These are phyloP conservation scores for Eristalis pertinax DNA, from an alignment of 2,888 invertebrate genomes.

Conservation along the genomic window DNA sequence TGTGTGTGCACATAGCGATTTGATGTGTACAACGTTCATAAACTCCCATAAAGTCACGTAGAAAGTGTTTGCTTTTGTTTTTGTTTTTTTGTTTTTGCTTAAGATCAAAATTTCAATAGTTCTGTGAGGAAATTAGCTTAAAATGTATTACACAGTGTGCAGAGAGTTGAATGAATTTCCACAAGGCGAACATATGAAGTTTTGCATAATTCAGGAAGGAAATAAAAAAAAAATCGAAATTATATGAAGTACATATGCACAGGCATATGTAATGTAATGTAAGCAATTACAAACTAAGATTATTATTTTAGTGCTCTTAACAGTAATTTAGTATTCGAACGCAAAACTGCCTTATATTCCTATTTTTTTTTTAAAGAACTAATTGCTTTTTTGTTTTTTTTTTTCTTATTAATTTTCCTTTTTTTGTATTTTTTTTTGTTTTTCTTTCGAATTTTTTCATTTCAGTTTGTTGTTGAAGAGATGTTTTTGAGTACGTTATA, in stretches of 20 bases:
- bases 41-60: background rate
- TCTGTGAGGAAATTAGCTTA: slow-evolving; percentile 40
- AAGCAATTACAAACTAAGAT: slow-evolving; percentile 52
- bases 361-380: slow-evolving; percentile 39
- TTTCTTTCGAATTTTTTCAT: too few species aligned
- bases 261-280: slow-evolving; percentile 19
- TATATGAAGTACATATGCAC: slow-evolving; percentile 9
- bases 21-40: background rate
- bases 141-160: slow-evolving; percentile 46
- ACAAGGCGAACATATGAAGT: slow-evolving; percentile 19
- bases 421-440: background rate
- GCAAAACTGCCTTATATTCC: slow-evolving; percentile 46
- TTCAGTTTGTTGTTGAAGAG: slow-evolving; percentile 32
- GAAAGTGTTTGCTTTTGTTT: background rate
- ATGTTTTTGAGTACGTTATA: slow-evolving; percentile 48
- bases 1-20: background rate
- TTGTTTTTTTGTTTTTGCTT: background rate
- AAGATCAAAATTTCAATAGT: slow-evolving; percentile 34
- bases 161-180: slow-evolving; percentile 8
- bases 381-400: slow-evolving; percentile 15
- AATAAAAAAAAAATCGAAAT: slow-evolving; percentile 6
- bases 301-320: slow-evolving; percentile 54
- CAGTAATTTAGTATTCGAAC: slow-evolving; percentile 60
- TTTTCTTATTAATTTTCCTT: background rate
- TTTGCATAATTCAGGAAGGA: slow-evolving; percentile 9